Conservation (phyloP, 2,113 vertebrate species). For the Gila orcuttii region DNA sequence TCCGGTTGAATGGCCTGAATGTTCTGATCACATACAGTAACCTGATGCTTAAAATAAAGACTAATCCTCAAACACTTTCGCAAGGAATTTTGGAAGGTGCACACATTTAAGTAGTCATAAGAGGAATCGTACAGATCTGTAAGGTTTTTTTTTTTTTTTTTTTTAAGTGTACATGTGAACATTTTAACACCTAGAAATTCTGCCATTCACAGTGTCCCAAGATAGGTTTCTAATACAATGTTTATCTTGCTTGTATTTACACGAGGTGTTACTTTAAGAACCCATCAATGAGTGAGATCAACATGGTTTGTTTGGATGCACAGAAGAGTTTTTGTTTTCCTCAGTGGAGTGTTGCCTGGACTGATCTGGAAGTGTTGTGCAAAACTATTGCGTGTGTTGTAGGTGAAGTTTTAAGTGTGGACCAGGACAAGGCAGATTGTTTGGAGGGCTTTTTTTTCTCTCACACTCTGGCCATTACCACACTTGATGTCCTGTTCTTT, state of each 20-base stretch:
- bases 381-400: slow-evolving; percentile 48
- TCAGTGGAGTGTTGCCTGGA: slow-evolving; percentile 47
- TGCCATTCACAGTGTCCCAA: slow-evolving; percentile 1
- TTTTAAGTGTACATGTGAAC: slow-evolving; percentile 13
- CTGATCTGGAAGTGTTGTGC: slow-evolving; percentile 46
- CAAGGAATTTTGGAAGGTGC: background rate
- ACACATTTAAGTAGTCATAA: background rate
- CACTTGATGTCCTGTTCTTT: slow-evolving; percentile 25
- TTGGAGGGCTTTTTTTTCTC: background rate
- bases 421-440: slow-evolving; percentile 9
- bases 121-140: background rate
- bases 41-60: slow-evolving; percentile 9
- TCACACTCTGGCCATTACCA: background rate
- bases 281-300: background rate
- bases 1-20: background rate
- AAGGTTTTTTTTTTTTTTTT: background rate
- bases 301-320: slow-evolving; percentile 48
- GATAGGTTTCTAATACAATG: slow-evolving; percentile 21
- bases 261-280: slow-evolving; percentile 5
- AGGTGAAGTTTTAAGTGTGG: slow-evolving; percentile 16
- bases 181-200: slow-evolving; percentile 8
- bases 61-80: background rate
- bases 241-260: slow-evolving; percentile 52
- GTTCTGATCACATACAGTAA: background rate
- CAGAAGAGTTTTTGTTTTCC: slow-evolving; percentile 26